Evolutionary conservation across 2,888 invertebrate species (phyloP).

Genomic region (Hemaris fuciformis): DNA sequence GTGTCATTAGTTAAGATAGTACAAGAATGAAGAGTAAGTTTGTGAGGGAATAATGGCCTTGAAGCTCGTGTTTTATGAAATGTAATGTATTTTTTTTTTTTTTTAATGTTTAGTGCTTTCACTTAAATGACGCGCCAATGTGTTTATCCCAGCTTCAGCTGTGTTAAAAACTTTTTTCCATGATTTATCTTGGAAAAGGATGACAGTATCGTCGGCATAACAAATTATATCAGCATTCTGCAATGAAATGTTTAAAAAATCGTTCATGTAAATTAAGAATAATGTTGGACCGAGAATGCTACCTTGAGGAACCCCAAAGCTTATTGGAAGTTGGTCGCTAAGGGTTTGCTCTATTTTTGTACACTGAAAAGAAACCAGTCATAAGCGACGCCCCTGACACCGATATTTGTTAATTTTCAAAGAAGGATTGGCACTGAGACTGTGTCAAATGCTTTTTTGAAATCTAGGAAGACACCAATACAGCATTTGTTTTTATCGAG

Average conservation of each 20-base stretch:
- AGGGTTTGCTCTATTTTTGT: background rate
- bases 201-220: slow-evolving; percentile 14
- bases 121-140: background rate
- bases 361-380: background rate
- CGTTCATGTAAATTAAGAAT: slow-evolving; percentile 16
- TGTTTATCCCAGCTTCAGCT: background rate
- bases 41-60: no score
- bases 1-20: no score
- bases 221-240: slow-evolving; percentile 1
- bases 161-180: background rate
- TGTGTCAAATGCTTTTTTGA: no score
- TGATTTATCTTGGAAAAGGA: slow-evolving; percentile 6
- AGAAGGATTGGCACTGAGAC: no score
- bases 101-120: slow-evolving; percentile 11
- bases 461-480: no score
- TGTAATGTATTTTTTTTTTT: slow-evolving; percentile 11
- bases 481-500: no score
- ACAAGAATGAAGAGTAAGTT: no score
- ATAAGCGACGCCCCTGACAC: no score
- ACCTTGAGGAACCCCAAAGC: slow-evolving; percentile 23
- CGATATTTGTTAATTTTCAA: no score
- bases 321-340: background rate
- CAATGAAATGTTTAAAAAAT: background rate
- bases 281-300: slow-evolving; percentile 20
- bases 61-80: no score